Conservation (phyloP, 2,888 invertebrate species). For the Aphrophora alni region DNA sequence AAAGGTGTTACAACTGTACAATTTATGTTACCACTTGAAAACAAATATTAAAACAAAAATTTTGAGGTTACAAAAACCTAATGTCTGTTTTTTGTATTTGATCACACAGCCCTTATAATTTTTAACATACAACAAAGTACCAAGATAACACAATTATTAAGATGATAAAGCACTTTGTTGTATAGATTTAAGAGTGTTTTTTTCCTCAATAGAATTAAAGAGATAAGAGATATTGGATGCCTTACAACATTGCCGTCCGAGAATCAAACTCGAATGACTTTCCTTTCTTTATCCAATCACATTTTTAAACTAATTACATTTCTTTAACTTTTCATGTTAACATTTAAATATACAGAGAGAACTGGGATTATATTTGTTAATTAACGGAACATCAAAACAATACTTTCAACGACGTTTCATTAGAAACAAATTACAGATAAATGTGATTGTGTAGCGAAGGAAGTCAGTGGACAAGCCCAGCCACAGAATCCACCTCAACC, state of each 20-base stretch:
- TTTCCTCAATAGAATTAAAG: neutral
- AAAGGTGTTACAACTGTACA: too few species aligned
- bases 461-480: conserved; percentile 55
- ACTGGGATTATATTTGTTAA: too few species aligned
- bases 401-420: too few species aligned
- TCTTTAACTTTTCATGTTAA: too few species aligned
- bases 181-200: neutral
- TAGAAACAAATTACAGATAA: too few species aligned
- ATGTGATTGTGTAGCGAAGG: neutral
- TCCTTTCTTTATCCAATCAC: neutral
- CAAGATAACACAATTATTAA: neutral
- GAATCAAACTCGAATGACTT: neutral
- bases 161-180: neutral
- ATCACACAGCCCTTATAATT: neutral
- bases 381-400: too few species aligned
- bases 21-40: too few species aligned
- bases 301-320: neutral
- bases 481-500: conserved; percentile 63
- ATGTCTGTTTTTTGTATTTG: neutral
- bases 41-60: too few species aligned
- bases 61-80: too few species aligned
- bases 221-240: neutral
- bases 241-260: neutral
- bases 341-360: too few species aligned
- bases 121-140: neutral